These are phyloP conservation scores for Pitangus sulphuratus DNA, from an alignment of 2,797 vertebrate genomes.

Conservation along the genomic window DNA sequence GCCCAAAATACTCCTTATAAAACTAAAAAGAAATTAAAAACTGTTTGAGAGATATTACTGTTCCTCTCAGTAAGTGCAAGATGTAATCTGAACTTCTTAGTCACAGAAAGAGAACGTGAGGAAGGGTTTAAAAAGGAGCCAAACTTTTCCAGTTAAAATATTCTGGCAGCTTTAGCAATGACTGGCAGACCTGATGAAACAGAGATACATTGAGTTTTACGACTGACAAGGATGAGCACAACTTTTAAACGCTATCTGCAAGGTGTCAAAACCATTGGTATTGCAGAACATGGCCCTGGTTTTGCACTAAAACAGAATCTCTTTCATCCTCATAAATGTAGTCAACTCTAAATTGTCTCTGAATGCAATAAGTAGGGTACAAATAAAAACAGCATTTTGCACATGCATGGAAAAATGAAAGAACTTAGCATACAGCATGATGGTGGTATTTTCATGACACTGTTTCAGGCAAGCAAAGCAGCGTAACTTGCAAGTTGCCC, in stretches of 20 bases:
- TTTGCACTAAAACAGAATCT: background rate
- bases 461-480: constrained; percentile 1
- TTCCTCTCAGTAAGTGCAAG: background rate
- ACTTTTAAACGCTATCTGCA: constrained; percentile 39
- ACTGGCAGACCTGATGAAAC: background rate
- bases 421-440: background rate
- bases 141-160: background rate
- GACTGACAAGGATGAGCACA: background rate
- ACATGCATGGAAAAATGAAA: background rate
- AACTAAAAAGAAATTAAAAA: background rate
- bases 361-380: background rate
- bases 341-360: background rate
- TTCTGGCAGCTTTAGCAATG: constrained; percentile 1
- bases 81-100: background rate
- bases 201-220: background rate
- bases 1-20: background rate
- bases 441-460: background rate
- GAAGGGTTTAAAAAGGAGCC: background rate
- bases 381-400: constrained; percentile 1
- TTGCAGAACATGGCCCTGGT: background rate
- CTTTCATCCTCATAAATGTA: background rate
- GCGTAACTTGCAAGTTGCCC: background rate
- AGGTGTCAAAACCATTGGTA: background rate
- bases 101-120: background rate
- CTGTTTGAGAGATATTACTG: background rate